phyloP scores from a whole-genome alignment of 2,888 invertebrate genomes.

The Esperia sulphurella region DNA sequence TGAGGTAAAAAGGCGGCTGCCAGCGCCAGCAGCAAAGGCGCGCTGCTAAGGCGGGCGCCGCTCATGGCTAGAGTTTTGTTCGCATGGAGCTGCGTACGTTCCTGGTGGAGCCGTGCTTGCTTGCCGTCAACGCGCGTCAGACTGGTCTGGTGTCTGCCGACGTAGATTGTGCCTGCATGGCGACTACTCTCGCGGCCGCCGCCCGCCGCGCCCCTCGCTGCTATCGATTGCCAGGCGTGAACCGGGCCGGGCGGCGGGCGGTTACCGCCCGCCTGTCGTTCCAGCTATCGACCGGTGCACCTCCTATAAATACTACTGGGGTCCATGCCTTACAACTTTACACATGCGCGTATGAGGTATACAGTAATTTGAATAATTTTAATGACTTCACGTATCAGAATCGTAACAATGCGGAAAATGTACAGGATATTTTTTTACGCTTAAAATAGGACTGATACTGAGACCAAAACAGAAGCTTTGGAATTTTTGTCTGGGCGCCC shows the following conservation, averaged over 20 bases:
- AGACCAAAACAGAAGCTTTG: too few species aligned
- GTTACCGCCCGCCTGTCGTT: constrained; percentile 65
- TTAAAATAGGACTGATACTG: too few species aligned
- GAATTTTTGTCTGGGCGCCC: too few species aligned
- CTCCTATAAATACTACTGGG: constrained; percentile 52
- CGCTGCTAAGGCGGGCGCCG: constrained; percentile 79
- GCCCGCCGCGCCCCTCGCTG: constrained; percentile 46
- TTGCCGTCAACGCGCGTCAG: constrained; percentile 51
- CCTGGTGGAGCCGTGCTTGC: constrained; percentile 31
- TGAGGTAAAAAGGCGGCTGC: constrained; percentile 79
- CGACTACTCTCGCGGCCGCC: constrained; percentile 66
- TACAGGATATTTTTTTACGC: too few species aligned
- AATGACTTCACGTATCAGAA: too few species aligned
- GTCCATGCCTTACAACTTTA: constrained; percentile 55
- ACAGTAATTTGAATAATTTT: too few species aligned
- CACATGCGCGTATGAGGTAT: constrained; percentile 34
- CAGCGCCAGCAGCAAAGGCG: constrained; percentile 81
- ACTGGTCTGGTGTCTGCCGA: constrained; percentile 45
- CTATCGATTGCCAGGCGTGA: constrained; percentile 63
- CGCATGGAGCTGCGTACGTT: constrained; percentile 60
- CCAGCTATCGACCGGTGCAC: constrained; percentile 64
- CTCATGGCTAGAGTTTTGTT: constrained; percentile 64
- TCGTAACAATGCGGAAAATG: too few species aligned
- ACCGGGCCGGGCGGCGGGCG: constrained; percentile 48
- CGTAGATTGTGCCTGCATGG: constrained; percentile 40